Evolutionary conservation across 2,797 vertebrate genomes (phyloP).

Genomic region (Microhierax caerulescens): DNA sequence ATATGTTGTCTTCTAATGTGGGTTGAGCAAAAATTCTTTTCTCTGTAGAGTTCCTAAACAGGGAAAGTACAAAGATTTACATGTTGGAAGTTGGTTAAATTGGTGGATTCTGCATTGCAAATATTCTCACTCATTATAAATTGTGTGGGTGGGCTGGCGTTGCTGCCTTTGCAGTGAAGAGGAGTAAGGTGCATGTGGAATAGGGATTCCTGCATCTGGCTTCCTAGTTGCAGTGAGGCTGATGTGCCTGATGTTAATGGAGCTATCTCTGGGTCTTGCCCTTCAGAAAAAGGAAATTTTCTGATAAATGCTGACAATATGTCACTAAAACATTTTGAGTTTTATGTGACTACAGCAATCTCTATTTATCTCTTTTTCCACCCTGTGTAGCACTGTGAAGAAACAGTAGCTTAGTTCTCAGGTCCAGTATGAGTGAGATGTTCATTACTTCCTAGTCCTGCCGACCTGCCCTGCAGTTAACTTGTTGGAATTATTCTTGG

Average conservation of each 20-base stretch:
- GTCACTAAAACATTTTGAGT: neutral
- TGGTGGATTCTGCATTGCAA: neutral
- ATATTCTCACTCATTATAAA: neutral
- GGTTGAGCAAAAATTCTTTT: neutral
- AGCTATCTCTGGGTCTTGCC: neutral
- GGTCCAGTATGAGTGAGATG: neutral
- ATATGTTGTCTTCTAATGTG: neutral
- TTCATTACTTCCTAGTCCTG: neutral
- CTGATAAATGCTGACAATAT: neutral
- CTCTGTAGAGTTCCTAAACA: neutral
- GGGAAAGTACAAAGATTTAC: neutral
- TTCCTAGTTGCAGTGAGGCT: neutral
- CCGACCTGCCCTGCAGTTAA: neutral
- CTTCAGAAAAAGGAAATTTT: neutral
- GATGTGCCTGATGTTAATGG: neutral
- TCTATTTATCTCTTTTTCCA: neutral
- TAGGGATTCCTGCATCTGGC: neutral
- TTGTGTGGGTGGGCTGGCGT: neutral
- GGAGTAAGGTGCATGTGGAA: neutral
- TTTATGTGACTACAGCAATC: neutral
- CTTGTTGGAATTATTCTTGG: neutral
- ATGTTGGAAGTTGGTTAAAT: neutral
- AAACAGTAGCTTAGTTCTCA: neutral
- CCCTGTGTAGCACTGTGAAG: neutral
- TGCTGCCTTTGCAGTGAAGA: neutral